phyloP scores from a whole-genome alignment of 2,113 vertebrate species.

The Thunnus maccoyii region DNA sequence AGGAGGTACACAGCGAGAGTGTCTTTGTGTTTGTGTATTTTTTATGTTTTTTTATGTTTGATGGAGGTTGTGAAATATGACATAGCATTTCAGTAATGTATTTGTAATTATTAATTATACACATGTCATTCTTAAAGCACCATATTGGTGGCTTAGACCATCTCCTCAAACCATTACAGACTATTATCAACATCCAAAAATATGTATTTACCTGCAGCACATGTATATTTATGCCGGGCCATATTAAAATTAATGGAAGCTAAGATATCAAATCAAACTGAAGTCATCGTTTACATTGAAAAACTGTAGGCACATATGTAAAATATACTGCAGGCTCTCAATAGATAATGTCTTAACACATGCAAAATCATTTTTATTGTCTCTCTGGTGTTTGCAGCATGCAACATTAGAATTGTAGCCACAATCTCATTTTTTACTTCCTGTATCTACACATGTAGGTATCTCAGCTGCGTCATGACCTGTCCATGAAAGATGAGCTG shows the following conservation, averaged over 20 bases:
- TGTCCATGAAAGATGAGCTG: constrained; percentile 98
- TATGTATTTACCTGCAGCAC: too few relatives aligned
- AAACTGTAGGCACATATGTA: too few relatives aligned
- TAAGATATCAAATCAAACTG: too few relatives aligned
- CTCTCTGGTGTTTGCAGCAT: not conserved
- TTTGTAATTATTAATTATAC: not conserved
- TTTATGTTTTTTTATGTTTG: not conserved
- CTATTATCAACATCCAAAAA: not conserved
- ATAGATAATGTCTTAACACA: too few relatives aligned
- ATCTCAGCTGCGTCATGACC: constrained; percentile 95
- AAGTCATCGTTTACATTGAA: too few relatives aligned
- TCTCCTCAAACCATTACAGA: not conserved
- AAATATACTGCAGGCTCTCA: too few relatives aligned
- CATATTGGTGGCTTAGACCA: not conserved
- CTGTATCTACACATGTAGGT: constrained; percentile 82
- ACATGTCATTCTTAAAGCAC: not conserved
- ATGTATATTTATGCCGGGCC: too few relatives aligned
- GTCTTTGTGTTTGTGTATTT: not conserved
- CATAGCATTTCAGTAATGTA: too few relatives aligned
- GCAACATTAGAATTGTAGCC: not conserved
- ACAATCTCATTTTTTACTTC: not conserved
- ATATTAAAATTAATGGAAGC: too few relatives aligned
- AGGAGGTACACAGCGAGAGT: constrained; percentile 84
- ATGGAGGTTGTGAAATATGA: not conserved
- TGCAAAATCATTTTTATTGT: not conserved